A percentile compares a stretch with the other conserved stretches of the same genome.
These are phyloP conservation scores for Vanessa tameamea DNA, from an alignment of 1,140 invertebrate genomes.

Conservation along the genomic window DNA sequence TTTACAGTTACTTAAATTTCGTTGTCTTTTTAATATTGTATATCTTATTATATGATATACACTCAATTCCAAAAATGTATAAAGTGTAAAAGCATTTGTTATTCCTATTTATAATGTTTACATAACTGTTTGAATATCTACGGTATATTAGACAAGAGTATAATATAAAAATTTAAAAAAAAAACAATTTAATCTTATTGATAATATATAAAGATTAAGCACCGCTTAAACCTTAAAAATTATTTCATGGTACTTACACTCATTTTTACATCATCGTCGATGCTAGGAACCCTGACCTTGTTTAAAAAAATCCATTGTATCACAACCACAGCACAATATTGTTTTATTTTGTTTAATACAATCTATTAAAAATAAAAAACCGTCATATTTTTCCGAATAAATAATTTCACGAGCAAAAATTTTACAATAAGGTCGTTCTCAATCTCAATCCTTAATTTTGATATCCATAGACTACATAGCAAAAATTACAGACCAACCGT, in stretches of 20 bases:
- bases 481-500: not conserved
- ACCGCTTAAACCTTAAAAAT: slow-evolving; percentile 5
- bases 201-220: not conserved
- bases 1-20: no score
- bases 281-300: slow-evolving; percentile 58
- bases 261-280: slow-evolving; percentile 65
- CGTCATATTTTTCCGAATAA: slow-evolving; percentile 3
- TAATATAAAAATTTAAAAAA: not conserved
- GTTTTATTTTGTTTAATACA: slow-evolving; percentile 1
- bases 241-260: slow-evolving; percentile 49
- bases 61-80: not conserved
- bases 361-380: not conserved
- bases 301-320: slow-evolving; percentile 34
- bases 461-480: slow-evolving; percentile 4
- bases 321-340: slow-evolving; percentile 21
- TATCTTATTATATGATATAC: not conserved
- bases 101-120: slow-evolving; percentile 8
- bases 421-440: slow-evolving; percentile 9
- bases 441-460: slow-evolving; percentile 1
- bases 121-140: not conserved
- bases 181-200: not conserved
- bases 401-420: slow-evolving; percentile 1
- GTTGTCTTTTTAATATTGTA: no score
- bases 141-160: not conserved
- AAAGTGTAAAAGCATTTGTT: not conserved